Evolutionary conservation across 2,797 vertebrate genomes (phyloP).

Genomic region (Tauraco hartlaubi): DNA sequence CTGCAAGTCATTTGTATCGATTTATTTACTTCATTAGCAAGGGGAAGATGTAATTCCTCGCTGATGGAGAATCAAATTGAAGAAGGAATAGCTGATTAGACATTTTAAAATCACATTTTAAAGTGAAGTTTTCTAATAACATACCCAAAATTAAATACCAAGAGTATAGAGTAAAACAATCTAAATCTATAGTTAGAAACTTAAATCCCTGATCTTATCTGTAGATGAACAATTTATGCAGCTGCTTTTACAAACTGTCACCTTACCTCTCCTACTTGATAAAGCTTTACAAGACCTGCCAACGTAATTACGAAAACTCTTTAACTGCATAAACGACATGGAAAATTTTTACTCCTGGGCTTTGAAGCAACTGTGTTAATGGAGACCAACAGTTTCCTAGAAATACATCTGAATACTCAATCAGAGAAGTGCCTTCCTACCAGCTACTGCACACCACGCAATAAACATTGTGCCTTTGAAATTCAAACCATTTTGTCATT

Average conservation of each 20-base stretch:
- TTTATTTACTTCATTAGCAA: conserved; percentile 44
- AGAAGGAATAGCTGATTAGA: background rate
- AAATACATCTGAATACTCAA: background rate
- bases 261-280: background rate
- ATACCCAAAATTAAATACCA: background rate
- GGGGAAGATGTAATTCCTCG: conserved; percentile 16
- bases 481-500: background rate
- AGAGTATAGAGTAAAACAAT: background rate
- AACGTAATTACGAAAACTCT: background rate
- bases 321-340: background rate
- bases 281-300: background rate
- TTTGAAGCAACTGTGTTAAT: background rate
- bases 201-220: background rate
- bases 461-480: background rate
- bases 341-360: background rate
- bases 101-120: background rate
- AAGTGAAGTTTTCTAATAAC: background rate
- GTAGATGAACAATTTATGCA: background rate
- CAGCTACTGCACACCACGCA: background rate
- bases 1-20: conserved; percentile 25
- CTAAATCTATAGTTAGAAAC: background rate
- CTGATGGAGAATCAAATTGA: background rate
- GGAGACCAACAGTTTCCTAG: background rate
- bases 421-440: background rate
- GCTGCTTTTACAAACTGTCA: background rate